Percentiles rank a stretch among this genome's conserved stretches.
These are phyloP conservation scores for Tenthredo distinguenda DNA, from an alignment of 2,888 invertebrate species.

Conservation along the genomic window DNA sequence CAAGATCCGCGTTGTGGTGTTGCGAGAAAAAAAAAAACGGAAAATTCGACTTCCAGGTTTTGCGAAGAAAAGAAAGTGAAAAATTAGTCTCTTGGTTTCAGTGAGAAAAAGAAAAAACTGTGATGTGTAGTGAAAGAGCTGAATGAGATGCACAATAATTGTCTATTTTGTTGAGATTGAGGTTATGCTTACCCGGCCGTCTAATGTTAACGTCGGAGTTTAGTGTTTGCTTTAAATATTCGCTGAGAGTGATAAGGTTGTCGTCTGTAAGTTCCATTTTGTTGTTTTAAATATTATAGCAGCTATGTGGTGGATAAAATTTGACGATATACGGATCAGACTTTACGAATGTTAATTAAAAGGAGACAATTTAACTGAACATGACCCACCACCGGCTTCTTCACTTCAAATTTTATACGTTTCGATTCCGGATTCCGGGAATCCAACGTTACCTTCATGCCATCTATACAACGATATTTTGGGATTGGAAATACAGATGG, in stretches of 20 bases:
- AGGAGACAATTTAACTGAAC: conserved; percentile 8
- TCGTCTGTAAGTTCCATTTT: conserved; percentile 94
- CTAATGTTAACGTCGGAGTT: conserved; percentile 90
- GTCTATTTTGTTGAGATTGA: conserved; percentile 45
- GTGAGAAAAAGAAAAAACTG: not conserved
- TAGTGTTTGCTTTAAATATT: conserved; percentile 93
- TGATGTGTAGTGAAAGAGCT: conserved; percentile 12
- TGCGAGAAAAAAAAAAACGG: not conserved
- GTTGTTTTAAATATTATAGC: not conserved
- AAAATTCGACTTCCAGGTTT: too few relatives aligned
- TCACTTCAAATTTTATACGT: conserved; percentile 19
- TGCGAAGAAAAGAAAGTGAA: too few relatives aligned
- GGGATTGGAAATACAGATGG: not conserved
- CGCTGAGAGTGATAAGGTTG: conserved; percentile 89
- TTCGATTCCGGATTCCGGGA: not conserved
- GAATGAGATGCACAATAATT: not conserved
- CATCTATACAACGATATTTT: not conserved
- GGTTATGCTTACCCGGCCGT: conserved; percentile 86
- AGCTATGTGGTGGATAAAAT: not conserved
- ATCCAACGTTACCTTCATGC: not conserved
- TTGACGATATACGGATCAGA: not conserved
- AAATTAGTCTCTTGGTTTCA: not conserved
- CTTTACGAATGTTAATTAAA: not conserved
- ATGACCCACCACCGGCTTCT: conserved; percentile 19
- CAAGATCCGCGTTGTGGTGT: not conserved